Evolutionary conservation across 2,888 invertebrate genomes (phyloP).

Genomic region (Hirtodrosophila duncani): DNA sequence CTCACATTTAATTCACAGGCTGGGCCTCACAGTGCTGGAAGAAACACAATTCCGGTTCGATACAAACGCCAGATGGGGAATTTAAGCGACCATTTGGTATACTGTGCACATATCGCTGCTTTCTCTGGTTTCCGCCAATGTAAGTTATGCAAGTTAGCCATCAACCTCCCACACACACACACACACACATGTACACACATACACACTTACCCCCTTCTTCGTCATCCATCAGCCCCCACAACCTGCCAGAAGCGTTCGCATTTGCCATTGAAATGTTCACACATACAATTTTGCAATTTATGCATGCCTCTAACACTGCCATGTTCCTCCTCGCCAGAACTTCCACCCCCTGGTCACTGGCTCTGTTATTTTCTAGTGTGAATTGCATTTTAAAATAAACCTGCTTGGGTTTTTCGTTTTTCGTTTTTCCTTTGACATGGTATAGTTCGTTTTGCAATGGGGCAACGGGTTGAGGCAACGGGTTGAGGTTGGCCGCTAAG

Average conservation of each 20-base stretch:
- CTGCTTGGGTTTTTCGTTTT: constrained; percentile 27
- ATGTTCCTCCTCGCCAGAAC: too few species aligned
- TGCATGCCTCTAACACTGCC: too few species aligned
- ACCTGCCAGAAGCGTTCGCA: too few species aligned
- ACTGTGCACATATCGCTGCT: constrained; percentile 77
- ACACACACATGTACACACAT: background rate
- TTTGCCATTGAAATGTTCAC: constrained; percentile 15
- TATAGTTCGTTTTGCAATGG: constrained; percentile 9
- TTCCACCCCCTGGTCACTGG: too few species aligned
- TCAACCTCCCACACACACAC: constrained; percentile 6
- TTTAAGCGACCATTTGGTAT: constrained; percentile 77
- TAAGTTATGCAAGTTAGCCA: constrained; percentile 65
- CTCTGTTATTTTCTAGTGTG: constrained; percentile 59
- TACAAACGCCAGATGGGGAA: constrained; percentile 76
- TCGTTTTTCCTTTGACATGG: constrained; percentile 7
- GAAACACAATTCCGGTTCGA: constrained; percentile 76
- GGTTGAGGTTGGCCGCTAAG: background rate
- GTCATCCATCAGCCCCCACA: too few species aligned
- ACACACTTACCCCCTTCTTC: constrained; percentile 1
- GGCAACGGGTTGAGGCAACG: background rate
- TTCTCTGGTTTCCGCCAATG: constrained; percentile 77
- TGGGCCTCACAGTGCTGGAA: constrained; percentile 77
- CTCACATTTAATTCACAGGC: constrained; percentile 42
- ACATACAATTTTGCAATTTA: constrained; percentile 48
- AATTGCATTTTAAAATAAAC: constrained; percentile 66